Percentiles rank a stretch among this genome's conserved stretches.
These are phyloP conservation scores for Patagioenas fasciata DNA, from an alignment of 2,113 vertebrate species.

Conservation along the genomic window DNA sequence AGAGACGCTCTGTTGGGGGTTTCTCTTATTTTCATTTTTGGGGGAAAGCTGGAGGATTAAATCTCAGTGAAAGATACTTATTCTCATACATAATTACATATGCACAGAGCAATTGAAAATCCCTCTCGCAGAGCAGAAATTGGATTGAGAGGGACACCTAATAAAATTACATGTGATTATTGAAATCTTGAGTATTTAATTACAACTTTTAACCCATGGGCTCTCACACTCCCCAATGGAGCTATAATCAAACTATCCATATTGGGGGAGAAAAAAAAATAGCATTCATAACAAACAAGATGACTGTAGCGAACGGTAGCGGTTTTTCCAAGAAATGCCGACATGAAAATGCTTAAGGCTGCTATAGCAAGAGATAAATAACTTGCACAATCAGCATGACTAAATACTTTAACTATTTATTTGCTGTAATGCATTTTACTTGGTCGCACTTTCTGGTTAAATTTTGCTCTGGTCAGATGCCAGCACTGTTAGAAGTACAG, in stretches of 20 bases:
- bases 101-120: neutral
- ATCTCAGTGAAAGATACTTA: neutral
- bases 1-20: neutral
- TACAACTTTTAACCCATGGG: conserved; percentile 13
- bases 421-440: neutral
- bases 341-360: neutral
- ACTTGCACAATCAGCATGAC: neutral
- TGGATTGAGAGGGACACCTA: neutral
- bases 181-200: conserved; percentile 29
- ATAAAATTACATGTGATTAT: conserved; percentile 33
- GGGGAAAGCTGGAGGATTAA: conserved; percentile 1
- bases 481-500: fast-evolving
- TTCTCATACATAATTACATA: conserved; percentile 9
- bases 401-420: neutral
- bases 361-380: neutral
- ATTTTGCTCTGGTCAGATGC: neutral
- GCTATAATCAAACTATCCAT: neutral
- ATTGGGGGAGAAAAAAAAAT: neutral
- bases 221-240: neutral
- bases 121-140: conserved; percentile 14
- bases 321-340: neutral
- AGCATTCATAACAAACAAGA: neutral
- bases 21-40: neutral
- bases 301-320: neutral
- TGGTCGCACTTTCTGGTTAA: neutral